phyloP scores from a whole-genome alignment of 2,888 invertebrate genomes.

The Apotomis capreana region DNA sequence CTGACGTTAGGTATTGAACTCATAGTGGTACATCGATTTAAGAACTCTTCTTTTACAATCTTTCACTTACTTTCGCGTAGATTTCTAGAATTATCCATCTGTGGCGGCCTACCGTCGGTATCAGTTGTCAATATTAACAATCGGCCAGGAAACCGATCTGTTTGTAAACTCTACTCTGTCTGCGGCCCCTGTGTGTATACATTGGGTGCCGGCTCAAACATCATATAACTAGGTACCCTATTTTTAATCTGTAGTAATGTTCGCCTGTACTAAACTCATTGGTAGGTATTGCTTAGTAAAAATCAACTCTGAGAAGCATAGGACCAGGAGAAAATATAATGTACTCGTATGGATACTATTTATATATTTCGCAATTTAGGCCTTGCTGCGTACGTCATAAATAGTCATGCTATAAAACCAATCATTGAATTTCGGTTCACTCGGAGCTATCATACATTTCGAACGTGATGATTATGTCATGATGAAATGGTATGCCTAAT shows the following conservation, averaged over 20 bases:
- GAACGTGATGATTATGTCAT: conserved; percentile 61
- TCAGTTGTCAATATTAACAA: conserved; percentile 24
- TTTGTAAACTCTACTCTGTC: conserved; percentile 28
- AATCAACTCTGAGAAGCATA: too few species aligned
- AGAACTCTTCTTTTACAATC: too few species aligned
- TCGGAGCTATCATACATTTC: conserved; percentile 23
- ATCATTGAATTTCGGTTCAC: neutral
- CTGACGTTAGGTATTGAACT: too few species aligned
- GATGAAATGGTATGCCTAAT: conserved; percentile 68
- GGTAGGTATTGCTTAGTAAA: too few species aligned
- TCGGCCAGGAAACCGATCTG: conserved; percentile 23
- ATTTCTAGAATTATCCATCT: neutral
- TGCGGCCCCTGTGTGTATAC: conserved; percentile 10
- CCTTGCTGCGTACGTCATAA: too few species aligned
- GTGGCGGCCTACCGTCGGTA: neutral
- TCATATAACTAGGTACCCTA: neutral
- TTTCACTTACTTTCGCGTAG: neutral
- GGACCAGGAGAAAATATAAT: too few species aligned
- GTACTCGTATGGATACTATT: too few species aligned
- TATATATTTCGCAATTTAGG: too few species aligned
- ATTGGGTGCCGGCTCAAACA: neutral
- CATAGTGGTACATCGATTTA: too few species aligned
- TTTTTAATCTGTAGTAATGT: too few species aligned
- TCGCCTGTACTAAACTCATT: too few species aligned
- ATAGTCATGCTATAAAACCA: neutral